Evolutionary conservation across 2,888 invertebrate species (phyloP), one percentile per base, ranked within the genome.

Genomic region (Leptinotarsa rubiginosa): DNA sequence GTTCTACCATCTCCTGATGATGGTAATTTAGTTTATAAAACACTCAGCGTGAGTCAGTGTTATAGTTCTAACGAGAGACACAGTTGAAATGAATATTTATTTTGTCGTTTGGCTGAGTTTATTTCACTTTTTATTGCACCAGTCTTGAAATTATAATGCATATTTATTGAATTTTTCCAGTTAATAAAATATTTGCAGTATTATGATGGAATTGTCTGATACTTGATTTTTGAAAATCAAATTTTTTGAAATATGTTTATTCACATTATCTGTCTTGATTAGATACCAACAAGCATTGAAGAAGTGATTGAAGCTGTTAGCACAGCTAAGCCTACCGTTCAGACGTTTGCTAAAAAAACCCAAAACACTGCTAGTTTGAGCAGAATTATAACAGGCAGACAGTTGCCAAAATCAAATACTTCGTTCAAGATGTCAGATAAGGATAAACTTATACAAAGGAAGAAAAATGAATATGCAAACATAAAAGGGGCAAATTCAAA

Each of bases 271-370:
- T 50, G 0, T 22, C 80, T 81, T 59, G 2, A 41, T 41, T 89
- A 91, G 81, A 90, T 90, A 77, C 89, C 90, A n/a, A 88, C 89
- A 1, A 89, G 88, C 75, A 89, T 91, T 65, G 90, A 90, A 84
- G 89, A 90, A 85, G 88, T 91, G 5, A 88, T 91, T 47, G 89
- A 87, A 59, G 87, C 88, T 78, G 89, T 91, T 0, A 89, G 89
- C 56, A 90, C 91, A 2, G 91, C 89, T 10, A 85, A 88, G 75
- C 89, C 91, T 7, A 91, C 91, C 16, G 84, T 91, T 56, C 82
- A 84, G 49, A 82, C 77, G 84, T 87, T 78, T 87, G 86, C 81
- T 67, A 70, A 73, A 73, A 76, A 69, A 85, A 84, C 68, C 82
- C 83, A 79, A 71, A 88, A 86, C 75, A 88, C 88, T 80, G 83